Percentiles rank a stretch among this genome's conserved stretches.
These are phyloP conservation scores for Palythoa heliodiscus DNA, from an alignment of 92 coral and sea anemone species.

Conservation along the genomic window DNA sequence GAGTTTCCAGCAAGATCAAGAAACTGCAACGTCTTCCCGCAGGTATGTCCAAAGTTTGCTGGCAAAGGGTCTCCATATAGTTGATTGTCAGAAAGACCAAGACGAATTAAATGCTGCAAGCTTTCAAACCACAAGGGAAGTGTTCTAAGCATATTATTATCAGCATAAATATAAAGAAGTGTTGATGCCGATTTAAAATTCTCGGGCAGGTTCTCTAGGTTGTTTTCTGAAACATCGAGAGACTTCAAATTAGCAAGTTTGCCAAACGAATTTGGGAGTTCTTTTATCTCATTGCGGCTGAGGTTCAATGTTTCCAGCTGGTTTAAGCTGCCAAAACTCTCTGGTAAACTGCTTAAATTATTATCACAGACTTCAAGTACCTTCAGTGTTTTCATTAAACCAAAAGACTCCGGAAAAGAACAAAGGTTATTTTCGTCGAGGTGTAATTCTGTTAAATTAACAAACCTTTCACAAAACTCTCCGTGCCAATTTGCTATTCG, in stretches of 20 bases:
- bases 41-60: conserved; percentile 64
- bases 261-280: conserved; percentile 76
- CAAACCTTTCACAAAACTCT: conserved; percentile 61
- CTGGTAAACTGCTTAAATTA: conserved; percentile 65
- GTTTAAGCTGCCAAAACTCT: conserved; percentile 69
- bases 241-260: conserved; percentile 58
- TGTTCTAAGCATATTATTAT: conserved; percentile 67
- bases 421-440: conserved; percentile 82
- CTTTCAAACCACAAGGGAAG: conserved; percentile 89
- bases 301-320: conserved; percentile 76
- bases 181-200: conserved; percentile 66
- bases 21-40: conserved; percentile 64
- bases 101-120: conserved; percentile 60
- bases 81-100: conserved; percentile 80
- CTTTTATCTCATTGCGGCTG: conserved; percentile 72
- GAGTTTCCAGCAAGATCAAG: conserved; percentile 88
- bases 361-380: conserved; percentile 92
- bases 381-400: conserved; percentile 60
- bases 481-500: conserved; percentile 53
- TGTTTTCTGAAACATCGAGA: conserved; percentile 76
- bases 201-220: conserved; percentile 64
- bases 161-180: conserved; percentile 74
- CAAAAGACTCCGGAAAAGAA: conserved; percentile 69
- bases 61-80: conserved; percentile 73
- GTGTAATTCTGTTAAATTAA: conserved; percentile 66